Evolutionary conservation across 2,113 vertebrate species (phyloP).

Genomic region (Ciconia stormi): DNA sequence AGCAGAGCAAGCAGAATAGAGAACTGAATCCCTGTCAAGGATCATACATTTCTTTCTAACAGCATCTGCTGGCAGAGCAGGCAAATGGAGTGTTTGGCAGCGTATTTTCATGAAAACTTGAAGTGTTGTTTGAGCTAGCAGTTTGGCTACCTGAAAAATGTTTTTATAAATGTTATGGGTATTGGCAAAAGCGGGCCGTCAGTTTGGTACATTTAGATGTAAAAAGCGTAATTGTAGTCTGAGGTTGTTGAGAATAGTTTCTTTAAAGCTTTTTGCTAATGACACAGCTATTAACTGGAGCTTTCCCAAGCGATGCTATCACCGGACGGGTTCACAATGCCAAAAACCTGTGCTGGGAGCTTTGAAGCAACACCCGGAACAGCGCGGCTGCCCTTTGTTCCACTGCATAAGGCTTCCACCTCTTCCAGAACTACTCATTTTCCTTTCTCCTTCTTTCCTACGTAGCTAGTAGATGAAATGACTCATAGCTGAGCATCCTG

Average conservation of each 20-base stretch:
- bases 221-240: neutral
- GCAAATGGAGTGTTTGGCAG: neutral
- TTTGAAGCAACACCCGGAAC: neutral
- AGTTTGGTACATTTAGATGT: neutral
- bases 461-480: fast-evolving
- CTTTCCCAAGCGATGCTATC: neutral
- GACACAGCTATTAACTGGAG: neutral
- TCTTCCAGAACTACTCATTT: neutral
- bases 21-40: neutral
- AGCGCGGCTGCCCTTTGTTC: neutral
- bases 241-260: neutral
- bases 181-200: fast-evolving
- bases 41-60: neutral
- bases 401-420: neutral
- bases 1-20: neutral
- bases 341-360: neutral
- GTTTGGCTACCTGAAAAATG: neutral
- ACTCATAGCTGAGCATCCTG: neutral
- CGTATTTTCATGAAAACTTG: fast-evolving
- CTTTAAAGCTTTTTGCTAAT: neutral
- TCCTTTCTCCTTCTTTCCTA: neutral
- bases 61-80: neutral
- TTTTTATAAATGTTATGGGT: neutral
- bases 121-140: neutral
- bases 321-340: neutral